Evolutionary conservation across 2,888 invertebrate species (phyloP), one percentile per base, ranked within the genome.

Genomic region (Dastarcus helophoroides): DNA sequence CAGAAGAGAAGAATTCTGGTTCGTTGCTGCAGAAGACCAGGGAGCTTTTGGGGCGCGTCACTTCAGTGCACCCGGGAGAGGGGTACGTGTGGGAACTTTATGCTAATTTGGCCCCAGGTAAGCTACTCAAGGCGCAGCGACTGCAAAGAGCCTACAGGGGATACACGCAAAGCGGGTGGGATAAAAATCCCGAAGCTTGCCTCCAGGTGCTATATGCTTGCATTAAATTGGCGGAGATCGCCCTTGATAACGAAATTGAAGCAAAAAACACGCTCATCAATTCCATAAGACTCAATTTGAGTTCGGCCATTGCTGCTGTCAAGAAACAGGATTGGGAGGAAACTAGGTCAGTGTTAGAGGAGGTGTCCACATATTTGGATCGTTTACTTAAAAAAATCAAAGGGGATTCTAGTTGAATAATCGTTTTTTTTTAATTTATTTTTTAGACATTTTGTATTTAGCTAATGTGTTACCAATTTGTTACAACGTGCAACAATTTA

Each of bases 51-150:
- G 86, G 83, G 2, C 65, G 83, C 45, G 65, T 88, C 11, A 80
- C 81, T 3, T 67, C 77, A 0, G 48, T 69, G n/a, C 68, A 75
- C 47, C 71, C 73, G 26, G 78, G 74, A 41, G 77, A 80, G 48
- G 73, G 79, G 0, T 70, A 76, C 35, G 56, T 90, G 4, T 93
- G 91, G 93, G 75, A 79, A 48, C 54, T 86, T 35, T 88, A 91
- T 47, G 80, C 86, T 0, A 68, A 78, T 43, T 55, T 86, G 35
- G 75, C 79, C 12, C 65, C 72, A 1, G 68, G 70, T 1, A 61
- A 67, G 9, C 51, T 75, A 13, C 58, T 75, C 14, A 69, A 68
- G 43, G 72, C 73, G 1, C 83, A 86, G 49, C 74, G 81, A 35
- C 64, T 89, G 11, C 76, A 85, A 41, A 76, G 80, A 53, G 79